Evolutionary conservation across 2,113 vertebrate genomes (phyloP), one percentile per base, ranked within the genome.

Genomic region (Steatornis caripensis): DNA sequence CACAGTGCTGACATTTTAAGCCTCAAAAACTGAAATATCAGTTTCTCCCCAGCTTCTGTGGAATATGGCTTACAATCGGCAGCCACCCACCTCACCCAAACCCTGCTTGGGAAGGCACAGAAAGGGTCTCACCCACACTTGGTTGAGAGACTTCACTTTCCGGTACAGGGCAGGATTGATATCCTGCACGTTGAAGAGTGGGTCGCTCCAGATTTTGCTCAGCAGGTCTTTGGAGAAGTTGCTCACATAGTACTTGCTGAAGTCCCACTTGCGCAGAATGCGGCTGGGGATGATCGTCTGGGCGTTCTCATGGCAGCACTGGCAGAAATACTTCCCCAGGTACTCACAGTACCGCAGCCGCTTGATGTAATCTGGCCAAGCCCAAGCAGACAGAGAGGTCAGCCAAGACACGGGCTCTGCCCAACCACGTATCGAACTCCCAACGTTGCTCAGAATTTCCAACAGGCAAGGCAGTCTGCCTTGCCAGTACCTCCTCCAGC

Each of bases 291-390:
- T 98, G 88, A 99, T 90, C 1, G 90, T 98, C 98, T 99, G 99
- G 34, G 99, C 97, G 0, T 99, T 99, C 95, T 99, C 99, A 0
- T 99, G 99, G 98, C 99, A 99, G 96, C 99, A 99, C 98, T 99
- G 99, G 95, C 99, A 99, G 98, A 99, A 99, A 95, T 99, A 99
- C 85, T 99, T 99, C 75, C 99, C 99, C 90, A 99, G 96, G 97
- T 99, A 99, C 94, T 99, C 99, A 26, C 99, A 99, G 98, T 99
- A 99, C 34, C 99, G 98, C 91, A 99, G 97, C 39, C 99, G 98
- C 98, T 99, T 99, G 94, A 99, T 99, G 70, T 99, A 99, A 97
- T 99, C 99, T 99, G 95, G 24, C 41, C 95, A 81, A 58, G 58
- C 22, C 29, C 75, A 65, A 57, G 69, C 68, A 88, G 16, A 65